Evolutionary conservation across 2,888 invertebrate species (phyloP).

Genomic region (Thecophora atra): DNA sequence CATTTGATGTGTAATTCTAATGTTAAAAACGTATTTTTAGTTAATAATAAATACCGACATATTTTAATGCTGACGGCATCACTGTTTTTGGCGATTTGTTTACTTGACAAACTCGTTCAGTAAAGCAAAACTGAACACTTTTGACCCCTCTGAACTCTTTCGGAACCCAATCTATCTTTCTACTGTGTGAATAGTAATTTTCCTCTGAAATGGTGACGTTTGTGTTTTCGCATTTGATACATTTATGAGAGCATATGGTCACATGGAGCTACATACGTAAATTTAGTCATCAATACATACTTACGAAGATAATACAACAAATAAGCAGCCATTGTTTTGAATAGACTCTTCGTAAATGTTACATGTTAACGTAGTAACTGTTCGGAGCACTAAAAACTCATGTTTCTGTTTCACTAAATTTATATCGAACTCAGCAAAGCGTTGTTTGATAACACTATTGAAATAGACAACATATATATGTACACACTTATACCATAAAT

Average conservation of each 20-base stretch:
- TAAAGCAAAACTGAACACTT: not conserved
- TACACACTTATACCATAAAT: no score
- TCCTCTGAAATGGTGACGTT: constrained; percentile 1
- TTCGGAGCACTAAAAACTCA: no score
- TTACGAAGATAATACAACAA: not conserved
- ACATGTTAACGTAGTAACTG: no score
- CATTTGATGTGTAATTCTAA: no score
- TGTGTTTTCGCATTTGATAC: constrained; percentile 13
- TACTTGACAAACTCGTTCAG: not conserved
- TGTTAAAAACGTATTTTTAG: no score
- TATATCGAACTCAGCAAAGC: no score
- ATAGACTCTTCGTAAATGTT: no score
- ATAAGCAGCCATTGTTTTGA: no score
- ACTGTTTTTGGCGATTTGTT: constrained; percentile 4
- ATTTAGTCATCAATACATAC: constrained; percentile 9
- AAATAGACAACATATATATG: constrained; percentile 1
- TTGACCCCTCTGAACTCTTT: not conserved
- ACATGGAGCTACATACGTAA: constrained; percentile 3
- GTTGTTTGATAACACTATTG: no score
- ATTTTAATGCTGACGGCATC: constrained; percentile 5
- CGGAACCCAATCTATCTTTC: not conserved
- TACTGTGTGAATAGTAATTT: constrained; percentile 4
- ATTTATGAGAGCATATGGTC: not conserved
- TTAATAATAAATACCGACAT: not conserved
- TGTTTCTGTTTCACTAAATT: no score